Evolutionary conservation across 2,113 vertebrate species (phyloP), one percentile per base, ranked within the genome.

Genomic region (Perognathus longimembris): DNA sequence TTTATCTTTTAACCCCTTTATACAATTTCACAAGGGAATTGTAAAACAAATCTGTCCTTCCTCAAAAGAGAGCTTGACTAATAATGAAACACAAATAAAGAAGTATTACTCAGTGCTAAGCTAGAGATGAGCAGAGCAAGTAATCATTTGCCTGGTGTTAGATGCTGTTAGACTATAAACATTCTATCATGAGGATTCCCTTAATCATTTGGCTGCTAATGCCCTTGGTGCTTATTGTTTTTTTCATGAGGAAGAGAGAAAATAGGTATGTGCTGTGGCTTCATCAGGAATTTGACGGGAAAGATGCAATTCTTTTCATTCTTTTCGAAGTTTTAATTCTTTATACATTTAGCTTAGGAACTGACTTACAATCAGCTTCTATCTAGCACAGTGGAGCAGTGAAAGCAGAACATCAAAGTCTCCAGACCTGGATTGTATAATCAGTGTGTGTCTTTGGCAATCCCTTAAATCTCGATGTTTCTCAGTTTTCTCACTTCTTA

Each of bases 401-500:
- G 30, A 93, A 91, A 63, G 36, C 7, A 67, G 40, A 85, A 21
- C 1, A 66, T 0, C 1, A 5, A n/a, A 30, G 1, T 40, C 20
- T 84, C 8, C 0, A 45, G 61, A 69, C 6, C 45, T 61, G 5
- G 40, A 0, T 74, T 93, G 42, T 70, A 36, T 38, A 88, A 82
- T 66, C 64, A 92, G 15, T 42, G 30, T 26, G 18, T 80, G 9
- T 64, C 18, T 94, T 70, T 77, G 87, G 21, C 7, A 82, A 93
- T 76, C 12, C 32, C 5, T 75, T 66, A 66, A 18, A 63, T 14
- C n/a, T 70, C 67, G 83, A 7, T 71, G 20, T 85, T 84, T 89
- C 83, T 94, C 9, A 54, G 7, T 88, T 84, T 84, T 73, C 40
- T 89, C 59, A 75, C 75, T 75, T 84, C 59, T 57, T 75, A 92